phyloP scores from a whole-genome alignment of 2,113 vertebrate species.

The Phainopepla nitens region DNA sequence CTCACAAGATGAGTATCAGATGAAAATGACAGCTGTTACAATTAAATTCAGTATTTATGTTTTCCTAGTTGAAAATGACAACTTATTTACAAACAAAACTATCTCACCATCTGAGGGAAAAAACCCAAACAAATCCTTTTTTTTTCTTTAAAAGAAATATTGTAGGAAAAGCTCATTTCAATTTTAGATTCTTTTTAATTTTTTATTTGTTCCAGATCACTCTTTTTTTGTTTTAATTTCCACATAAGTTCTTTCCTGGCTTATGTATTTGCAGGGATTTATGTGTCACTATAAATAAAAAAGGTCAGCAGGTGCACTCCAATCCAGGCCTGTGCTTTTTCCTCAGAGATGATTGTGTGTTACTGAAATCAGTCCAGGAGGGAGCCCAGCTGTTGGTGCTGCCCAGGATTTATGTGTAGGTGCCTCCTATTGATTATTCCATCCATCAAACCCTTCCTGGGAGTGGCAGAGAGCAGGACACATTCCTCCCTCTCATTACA shows the following conservation, averaged over 20 bases:
- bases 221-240: neutral
- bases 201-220: neutral
- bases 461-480: neutral
- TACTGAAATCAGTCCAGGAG: neutral
- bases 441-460: rapidly evolving
- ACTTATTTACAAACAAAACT: neutral
- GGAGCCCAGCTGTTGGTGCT: neutral
- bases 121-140: neutral
- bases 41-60: neutral
- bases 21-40: neutral
- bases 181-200: neutral
- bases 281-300: neutral
- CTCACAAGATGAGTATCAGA: neutral
- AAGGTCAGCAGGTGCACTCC: neutral
- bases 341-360: no score
- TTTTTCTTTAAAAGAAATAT: neutral
- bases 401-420: neutral
- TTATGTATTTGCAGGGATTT: neutral
- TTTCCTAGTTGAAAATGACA: neutral
- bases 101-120: neutral
- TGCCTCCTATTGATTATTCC: rapidly evolving
- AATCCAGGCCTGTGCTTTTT: rapidly evolving
- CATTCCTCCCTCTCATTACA: no score
- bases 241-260: neutral
- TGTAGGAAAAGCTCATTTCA: neutral